Base-by-base conservation (phyloP, 2,888 invertebrate genomes). In the Atrina japonica region DNA sequence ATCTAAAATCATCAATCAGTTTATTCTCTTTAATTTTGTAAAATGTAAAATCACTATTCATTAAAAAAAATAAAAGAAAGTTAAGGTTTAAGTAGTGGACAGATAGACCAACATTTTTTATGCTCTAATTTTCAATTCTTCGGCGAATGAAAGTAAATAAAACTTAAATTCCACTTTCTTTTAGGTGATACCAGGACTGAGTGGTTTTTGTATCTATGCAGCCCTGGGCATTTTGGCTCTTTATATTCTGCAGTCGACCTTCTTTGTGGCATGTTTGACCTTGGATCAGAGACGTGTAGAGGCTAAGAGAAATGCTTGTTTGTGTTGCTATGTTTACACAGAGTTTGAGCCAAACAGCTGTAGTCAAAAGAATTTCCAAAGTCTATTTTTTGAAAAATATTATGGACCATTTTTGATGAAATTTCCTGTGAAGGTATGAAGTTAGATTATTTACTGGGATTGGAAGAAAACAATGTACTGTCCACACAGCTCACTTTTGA, bases 161-260 rank as follows among this genome's bases (percentile, higher is more conserved):
- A n/a, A n/a, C n/a, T n/a, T n/a, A n/a, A n/a, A n/a, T n/a, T n/a
- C n/a, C n/a, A n/a, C 2, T 66, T 9, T 35, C 52, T 75, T 78
- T 23, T 73, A 94, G 94, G 94, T 95, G 83, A 91, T 96, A 71
- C 96, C 96, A 23, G 95, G 95, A 3, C 91, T 96, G 40, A 94
- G 94, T 89, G 95, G 96, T 0, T 96, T 95, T 88, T 96, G 96
- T 88, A 92, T 96, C 60, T 96, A 95, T 88, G 95, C 95, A 16
- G 94, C 95, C 7, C 90, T 94, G 1, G 95, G 95, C 23, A 94
- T 96, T 1, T 92, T 95, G 69, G 93, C 94, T 83, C 94, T 95
- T 25, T 94, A 94, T 84, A 53, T 83, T 21, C 76, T 86, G 29
- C 94, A 95, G 80, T 93, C 95, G 6, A 95, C 96, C n/a, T 95